A percentile compares a stretch with the other conserved stretches of the same genome.
Evolutionary conservation across 2,113 vertebrate species (phyloP).

Genomic region (Chaetodon auriga): DNA sequence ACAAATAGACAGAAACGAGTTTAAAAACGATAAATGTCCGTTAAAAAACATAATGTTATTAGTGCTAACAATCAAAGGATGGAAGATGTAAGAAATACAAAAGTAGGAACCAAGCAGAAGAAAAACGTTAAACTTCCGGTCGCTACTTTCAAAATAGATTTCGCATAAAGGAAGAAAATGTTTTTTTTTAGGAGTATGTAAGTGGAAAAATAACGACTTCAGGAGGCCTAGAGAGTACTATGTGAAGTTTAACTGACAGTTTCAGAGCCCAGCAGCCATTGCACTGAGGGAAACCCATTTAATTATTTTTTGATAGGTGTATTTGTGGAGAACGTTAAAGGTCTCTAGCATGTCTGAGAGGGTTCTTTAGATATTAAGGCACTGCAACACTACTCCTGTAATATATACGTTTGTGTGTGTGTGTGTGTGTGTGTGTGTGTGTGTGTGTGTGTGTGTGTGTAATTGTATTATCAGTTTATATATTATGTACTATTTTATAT

Average conservation of each 20-base stretch:
- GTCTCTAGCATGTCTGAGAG: not conserved
- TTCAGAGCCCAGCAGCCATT: too few species aligned
- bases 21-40: rapidly evolving
- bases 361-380: not conserved
- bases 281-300: too few species aligned
- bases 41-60: not conserved
- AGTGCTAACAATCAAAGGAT: not conserved
- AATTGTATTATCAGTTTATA: too few species aligned
- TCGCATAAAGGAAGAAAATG: rapidly evolving
- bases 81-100: rapidly evolving
- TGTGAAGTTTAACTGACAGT: not conserved
- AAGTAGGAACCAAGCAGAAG: rapidly evolving
- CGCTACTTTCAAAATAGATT: constrained; percentile 32
- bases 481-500: not conserved
- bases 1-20: not conserved
- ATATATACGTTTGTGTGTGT: too few species aligned
- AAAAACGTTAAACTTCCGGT: constrained; percentile 16
- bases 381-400: not conserved
- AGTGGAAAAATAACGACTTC: constrained; percentile 54
- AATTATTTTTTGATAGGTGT: too few species aligned
- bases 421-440: too few species aligned
- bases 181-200: not conserved
- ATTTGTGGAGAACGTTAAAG: too few species aligned
- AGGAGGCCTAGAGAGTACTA: rapidly evolving
- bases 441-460: too few species aligned